These are phyloP conservation scores for Meles meles DNA, from an alignment of 2,113 vertebrate species.

Conservation along the genomic window DNA sequence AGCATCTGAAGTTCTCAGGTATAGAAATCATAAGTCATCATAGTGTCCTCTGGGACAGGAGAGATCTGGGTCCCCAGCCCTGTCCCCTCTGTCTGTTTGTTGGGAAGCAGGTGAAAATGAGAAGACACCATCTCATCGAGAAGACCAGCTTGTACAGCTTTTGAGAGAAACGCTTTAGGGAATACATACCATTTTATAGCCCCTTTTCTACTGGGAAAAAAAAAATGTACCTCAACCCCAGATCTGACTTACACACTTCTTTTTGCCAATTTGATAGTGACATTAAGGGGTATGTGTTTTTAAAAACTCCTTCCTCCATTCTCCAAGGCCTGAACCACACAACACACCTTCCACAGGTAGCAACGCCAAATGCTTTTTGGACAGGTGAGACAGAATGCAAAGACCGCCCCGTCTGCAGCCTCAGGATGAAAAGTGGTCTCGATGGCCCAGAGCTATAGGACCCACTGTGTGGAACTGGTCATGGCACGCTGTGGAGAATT, in stretches of 20 bases:
- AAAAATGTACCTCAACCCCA: neutral
- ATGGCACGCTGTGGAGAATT: neutral
- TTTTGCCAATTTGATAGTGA: neutral
- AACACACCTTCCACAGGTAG: neutral
- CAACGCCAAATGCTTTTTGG: neutral
- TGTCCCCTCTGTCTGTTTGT: neutral
- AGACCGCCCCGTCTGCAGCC: rapidly evolving
- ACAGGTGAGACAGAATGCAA: neutral
- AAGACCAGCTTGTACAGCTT: neutral
- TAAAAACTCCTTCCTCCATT: neutral
- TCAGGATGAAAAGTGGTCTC: neutral
- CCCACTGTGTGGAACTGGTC: neutral
- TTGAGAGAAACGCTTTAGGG: neutral
- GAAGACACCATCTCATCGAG: neutral
- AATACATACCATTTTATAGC: neutral
- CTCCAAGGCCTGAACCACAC: neutral
- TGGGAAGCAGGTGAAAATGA: constrained; percentile 5
- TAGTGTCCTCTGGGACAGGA: neutral
- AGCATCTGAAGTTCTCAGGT: constrained; percentile 33
- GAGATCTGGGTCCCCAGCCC: neutral
- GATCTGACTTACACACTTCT: neutral
- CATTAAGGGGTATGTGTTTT: neutral
- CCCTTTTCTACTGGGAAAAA: neutral
- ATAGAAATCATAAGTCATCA: constrained; percentile 2
- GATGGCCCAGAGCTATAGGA: rapidly evolving